These are phyloP conservation scores for Trilocha varians DNA, from an alignment of 2,888 invertebrate species.

Conservation along the genomic window DNA sequence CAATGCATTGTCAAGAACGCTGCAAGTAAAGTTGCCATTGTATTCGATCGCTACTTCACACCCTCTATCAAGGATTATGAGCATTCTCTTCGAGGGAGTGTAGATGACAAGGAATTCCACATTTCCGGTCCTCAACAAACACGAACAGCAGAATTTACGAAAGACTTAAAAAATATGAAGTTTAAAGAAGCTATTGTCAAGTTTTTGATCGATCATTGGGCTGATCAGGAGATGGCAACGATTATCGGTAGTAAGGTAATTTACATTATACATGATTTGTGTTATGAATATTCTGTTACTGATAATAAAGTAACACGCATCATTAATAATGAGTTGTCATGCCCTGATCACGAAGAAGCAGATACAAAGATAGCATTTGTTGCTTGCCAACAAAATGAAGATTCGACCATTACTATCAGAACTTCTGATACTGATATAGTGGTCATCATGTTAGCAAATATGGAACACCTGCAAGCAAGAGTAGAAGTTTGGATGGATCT, in stretches of 20 bases:
- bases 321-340: slow-evolving; percentile 12
- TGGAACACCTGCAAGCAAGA: not conserved
- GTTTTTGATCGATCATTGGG: slow-evolving; percentile 20
- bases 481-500: not conserved
- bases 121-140: slow-evolving; percentile 13
- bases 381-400: slow-evolving; percentile 5
- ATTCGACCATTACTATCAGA: too few species aligned
- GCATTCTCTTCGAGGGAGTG: slow-evolving; percentile 9
- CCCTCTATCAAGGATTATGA: slow-evolving; percentile 19
- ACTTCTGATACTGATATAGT: too few species aligned
- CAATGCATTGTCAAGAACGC: not conserved
- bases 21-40: slow-evolving; percentile 10
- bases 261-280: slow-evolving; percentile 4
- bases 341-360: slow-evolving; percentile 17
- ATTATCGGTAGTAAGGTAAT: slow-evolving; percentile 12
- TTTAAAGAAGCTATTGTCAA: slow-evolving; percentile 19
- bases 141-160: slow-evolving; percentile 11
- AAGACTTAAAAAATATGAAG: slow-evolving; percentile 17
- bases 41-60: slow-evolving; percentile 16
- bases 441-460: not conserved
- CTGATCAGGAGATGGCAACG: slow-evolving; percentile 11
- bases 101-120: slow-evolving; percentile 8
- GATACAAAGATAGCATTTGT: slow-evolving; percentile 14
- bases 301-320: slow-evolving; percentile 10
- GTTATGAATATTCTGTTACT: slow-evolving; percentile 7